Base-by-base conservation (phyloP, 1,140 invertebrate genomes). In the Orius insidiosus region DNA sequence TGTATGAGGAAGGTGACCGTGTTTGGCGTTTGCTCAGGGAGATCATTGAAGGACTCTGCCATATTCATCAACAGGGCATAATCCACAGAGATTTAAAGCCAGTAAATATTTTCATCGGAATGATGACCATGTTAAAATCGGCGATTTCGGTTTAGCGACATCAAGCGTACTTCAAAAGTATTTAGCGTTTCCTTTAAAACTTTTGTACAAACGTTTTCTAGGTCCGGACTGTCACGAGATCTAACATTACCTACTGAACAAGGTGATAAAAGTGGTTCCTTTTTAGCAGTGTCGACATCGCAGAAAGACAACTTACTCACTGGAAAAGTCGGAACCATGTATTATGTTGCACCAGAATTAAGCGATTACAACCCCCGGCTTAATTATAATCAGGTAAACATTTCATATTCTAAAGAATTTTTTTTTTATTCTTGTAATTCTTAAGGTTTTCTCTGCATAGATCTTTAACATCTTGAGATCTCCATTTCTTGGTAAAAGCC, bases 71-170 rank as follows among this genome's bases (percentile, higher is more conserved):
- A 54, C 82, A 88, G 58, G 87, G 88, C 35, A 94, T 97, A 68
- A 96, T 96, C 53, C 93, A 97, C 60, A 65, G 86, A 47, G 92
- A 95, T 64, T 62, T 95, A 14, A 96, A 95, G 62, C 89, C 92
- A 1, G 88, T 92, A 0, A 98, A 98, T 62, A 93, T 98, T 58
- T 97, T 98, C 61, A 71, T 98, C 49, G 90, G 59, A 84, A 76
- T 6, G 77, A 85, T 52, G 92, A 97, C 64, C 87, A 92, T 64
- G 92, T 97, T 0, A 97, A 97, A 69, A 97, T 98, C 58, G 93
- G 93, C 39, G 93, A 98, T 65, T 97, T 98, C 66, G 93, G 93
- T 16, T 68, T 98, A 0, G 92, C 93, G 0, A 96, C 90, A 0
- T 86, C 79, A 14, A 78, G 68, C 55, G 68, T 74, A 45, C 54